Evolutionary conservation across 2,113 vertebrate genomes (phyloP), one percentile per base, ranked within the genome.

Genomic region (Phylloscopus whistleri): DNA sequence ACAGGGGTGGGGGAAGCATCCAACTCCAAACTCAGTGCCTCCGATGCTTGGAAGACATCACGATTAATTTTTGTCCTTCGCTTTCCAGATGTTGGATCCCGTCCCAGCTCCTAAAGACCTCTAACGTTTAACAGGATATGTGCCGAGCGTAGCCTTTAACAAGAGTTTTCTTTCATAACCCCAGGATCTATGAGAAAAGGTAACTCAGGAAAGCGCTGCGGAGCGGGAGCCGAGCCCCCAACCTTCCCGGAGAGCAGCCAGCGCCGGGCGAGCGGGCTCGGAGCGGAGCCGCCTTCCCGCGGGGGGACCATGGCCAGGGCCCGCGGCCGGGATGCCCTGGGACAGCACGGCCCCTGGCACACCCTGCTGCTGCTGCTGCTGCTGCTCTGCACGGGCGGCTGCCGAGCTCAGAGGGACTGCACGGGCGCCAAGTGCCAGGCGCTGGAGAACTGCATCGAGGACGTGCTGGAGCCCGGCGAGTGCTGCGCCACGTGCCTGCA

Each of bases 51-150:
- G 90, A 95, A 92, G 90, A 79, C 84, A 5, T 83, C 60, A 70
- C 72, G 96, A 97, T 97, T 97, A 94, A 95, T 97, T 96, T 95
- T 93, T 8, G 24, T 95, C 84, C 89, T 92, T 93, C 72, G 53
- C 58, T 96, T 97, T 95, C 97, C 97, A 98, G 98, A 98, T 98
- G 97, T 97, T 97, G 93, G 96, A 94, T 94, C 91, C 55, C 35
- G 52, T 96, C 94, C 92, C 90, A 94, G 74, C 81, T 93, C 79
- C 87, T 94, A 97, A 94, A 96, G 93, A 97, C 97, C 62, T 96
- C 97, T 98, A 95, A 95, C 92, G 93, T 94, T 96, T 96, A 93
- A 96, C 94, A 95, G 96, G 95, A 95, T 97, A 87, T 95, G 87
- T 96, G 84, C 87, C 41, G 89, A 89, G 91, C 88, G 92, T 69